Evolutionary conservation across 2,888 invertebrate genomes (phyloP), one percentile per base, ranked within the genome.

Genomic region (Melinopterus prodromus): DNA sequence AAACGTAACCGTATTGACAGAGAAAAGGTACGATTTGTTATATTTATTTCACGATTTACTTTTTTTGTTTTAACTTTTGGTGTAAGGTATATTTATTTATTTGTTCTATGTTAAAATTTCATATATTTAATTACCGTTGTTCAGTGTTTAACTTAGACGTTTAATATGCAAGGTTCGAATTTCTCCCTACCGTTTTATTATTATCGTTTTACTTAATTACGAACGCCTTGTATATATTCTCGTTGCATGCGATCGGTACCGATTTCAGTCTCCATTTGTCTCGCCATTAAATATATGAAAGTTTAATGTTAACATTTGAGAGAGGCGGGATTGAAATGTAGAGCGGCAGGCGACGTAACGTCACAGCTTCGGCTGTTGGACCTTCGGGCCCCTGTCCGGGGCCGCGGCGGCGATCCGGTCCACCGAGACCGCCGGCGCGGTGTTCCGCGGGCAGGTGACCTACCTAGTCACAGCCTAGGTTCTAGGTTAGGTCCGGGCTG

Each of bases 381-480:
- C 83, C 78, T 77, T 69, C 26, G 84, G 83, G 84, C 83, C 85
- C 84, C 84, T 85, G 84, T 84, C 26, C 26, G 26, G 26, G 26
- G 26, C 26, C 26, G 26, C 26, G 26, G 26, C 26, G 26, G 26
- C 26, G 26, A 26, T 26, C 26, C 26, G 2, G 26, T 26, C 2
- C 26, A 1, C 26, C 26, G 26, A 3, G 26, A 26, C 1, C 2
- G 26, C 26, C 26, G 26, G 1, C 26, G 26, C 26, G 26, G 26
- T 26, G 26, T 79, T 77, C 53, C 53, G 53, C 9, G 53, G 7
- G 12, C 87, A 88, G 88, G 88, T 88, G 88, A 88, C 87, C 83
- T 81, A 88, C 87, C 83, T 81, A 79, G 88, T 88, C 88, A 88
- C 88, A 88, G 88, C 87, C 80, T 78, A 71, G 79, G 81, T 81